Evolutionary conservation across 2,113 vertebrate genomes (phyloP), one percentile per base, ranked within the genome.

Genomic region (Agapornis roseicollis): DNA sequence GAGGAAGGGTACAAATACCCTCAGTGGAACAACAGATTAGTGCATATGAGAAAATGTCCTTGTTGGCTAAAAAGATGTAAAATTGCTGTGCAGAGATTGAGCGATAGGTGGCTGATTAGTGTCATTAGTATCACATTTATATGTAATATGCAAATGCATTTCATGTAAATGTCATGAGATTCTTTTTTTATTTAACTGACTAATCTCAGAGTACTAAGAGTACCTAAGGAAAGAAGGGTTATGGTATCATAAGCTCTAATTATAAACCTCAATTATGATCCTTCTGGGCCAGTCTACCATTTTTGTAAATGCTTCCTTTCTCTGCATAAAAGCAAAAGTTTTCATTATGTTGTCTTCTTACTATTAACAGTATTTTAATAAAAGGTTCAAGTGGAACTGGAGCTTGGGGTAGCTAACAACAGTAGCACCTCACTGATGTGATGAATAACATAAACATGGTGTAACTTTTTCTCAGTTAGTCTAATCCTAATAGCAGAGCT

Each of bases 21-120:
- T 42, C 41, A 35, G 27, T 0, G 70, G 55, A 89, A 37, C 35
- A 50, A 61, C 23, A 50, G 13, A 23, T n/a, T 9, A 78, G 24
- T 2, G 1, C 14, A 9, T 35, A 6, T 0, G 1, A 24, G 42
- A n/a, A 42, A 61, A 25, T 1, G 7, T 27, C 16, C 52, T 31
- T 37, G 46, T 49, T 53, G 28, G 14, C 20, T 65, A 19, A 49
- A 66, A 56, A 17, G 17, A 28, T 71, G 6, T 6, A 89, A 35
- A 93, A 74, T 31, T 8, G 4, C 37, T 56, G 7, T 0, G 0
- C 25, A 69, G 52, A 72, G 25, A 10, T 37, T 25, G 17, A 47
- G 33, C 29, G 35, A 5, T 12, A 50, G 25, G 41, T 49, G 18
- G 18, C 33, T 63, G 33, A 42, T 66, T 56, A 29, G 20, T 64